phyloP scores from a whole-genome alignment of 1,140 invertebrate genomes.

The Drosophila tristis region DNA sequence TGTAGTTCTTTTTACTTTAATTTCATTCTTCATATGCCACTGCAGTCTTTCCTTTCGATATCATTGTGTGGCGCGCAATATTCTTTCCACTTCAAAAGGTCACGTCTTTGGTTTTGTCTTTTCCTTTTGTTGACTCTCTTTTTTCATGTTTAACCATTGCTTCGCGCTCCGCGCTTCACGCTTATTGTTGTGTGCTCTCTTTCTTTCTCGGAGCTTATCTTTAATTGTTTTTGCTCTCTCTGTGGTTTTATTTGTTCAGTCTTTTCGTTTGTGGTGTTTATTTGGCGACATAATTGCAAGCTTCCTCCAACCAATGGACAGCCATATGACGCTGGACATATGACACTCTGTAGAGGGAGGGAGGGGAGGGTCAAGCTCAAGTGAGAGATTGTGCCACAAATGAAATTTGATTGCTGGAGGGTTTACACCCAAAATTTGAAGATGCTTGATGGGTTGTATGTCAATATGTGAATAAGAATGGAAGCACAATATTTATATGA shows the following conservation, averaged over 20 bases:
- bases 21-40: slow-evolving; percentile 15
- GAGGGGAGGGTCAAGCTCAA: slow-evolving; percentile 1
- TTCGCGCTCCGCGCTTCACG: not conserved
- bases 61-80: no score
- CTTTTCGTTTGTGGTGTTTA: slow-evolving; percentile 22
- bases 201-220: slow-evolving; percentile 15
- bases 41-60: not conserved
- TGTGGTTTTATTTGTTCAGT: slow-evolving; percentile 16
- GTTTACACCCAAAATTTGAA: not conserved
- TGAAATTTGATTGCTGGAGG: slow-evolving; percentile 8
- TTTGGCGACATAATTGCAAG: slow-evolving; percentile 26
- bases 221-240: slow-evolving; percentile 15
- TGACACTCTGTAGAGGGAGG: not conserved
- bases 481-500: not conserved
- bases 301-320: slow-evolving; percentile 8
- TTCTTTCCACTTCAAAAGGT: slow-evolving; percentile 21
- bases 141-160: slow-evolving; percentile 18
- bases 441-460: not conserved
- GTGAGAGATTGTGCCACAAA: slow-evolving; percentile 7
- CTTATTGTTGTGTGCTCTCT: slow-evolving; percentile 3
- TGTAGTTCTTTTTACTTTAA: slow-evolving; percentile 14
- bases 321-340: no score
- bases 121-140: slow-evolving; percentile 33
- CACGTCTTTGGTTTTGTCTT: slow-evolving; percentile 35
- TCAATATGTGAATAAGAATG: not conserved